phyloP scores from a whole-genome alignment of 2,113 vertebrate genomes.

The Oxyura jamaicensis region DNA sequence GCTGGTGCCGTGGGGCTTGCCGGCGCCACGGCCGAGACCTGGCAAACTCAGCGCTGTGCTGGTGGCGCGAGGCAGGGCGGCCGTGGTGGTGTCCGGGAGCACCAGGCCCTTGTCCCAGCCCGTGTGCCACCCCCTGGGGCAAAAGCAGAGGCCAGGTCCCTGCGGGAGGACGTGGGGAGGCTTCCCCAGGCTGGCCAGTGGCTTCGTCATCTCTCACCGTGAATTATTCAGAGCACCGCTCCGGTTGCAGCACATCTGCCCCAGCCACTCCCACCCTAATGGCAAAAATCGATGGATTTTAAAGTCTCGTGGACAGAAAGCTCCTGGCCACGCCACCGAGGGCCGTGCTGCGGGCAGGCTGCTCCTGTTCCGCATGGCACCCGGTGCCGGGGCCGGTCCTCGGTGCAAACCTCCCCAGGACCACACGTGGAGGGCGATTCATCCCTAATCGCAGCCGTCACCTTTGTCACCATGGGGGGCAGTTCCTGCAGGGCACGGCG shows the following conservation, averaged over 20 bases:
- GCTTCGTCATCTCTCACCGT: constrained; percentile 59
- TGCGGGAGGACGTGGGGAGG: neutral
- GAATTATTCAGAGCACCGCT: constrained; percentile 75
- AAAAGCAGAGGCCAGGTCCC: neutral
- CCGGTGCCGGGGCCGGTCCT: neutral
- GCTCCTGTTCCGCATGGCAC: neutral
- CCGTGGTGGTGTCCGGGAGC: neutral
- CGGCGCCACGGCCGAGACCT: neutral
- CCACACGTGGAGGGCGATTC: neutral
- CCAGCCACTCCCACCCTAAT: constrained; percentile 57
- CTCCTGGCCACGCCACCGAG: neutral
- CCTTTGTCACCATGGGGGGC: neutral
- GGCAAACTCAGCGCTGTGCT: neutral
- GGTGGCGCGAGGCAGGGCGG: neutral
- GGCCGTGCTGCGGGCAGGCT: neutral
- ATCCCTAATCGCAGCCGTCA: neutral
- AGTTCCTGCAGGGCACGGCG: neutral
- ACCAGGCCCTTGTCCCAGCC: rapidly evolving
- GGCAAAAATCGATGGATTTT: constrained; percentile 75
- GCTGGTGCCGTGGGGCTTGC: neutral
- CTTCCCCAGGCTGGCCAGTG: neutral
- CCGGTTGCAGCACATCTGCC: constrained; percentile 53
- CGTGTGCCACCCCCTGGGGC: rapidly evolving
- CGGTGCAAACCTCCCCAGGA: rapidly evolving
- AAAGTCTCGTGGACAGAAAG: constrained; percentile 56